Base-by-base conservation (phyloP, 1,140 invertebrate genomes). In the Branchinecta lindahli region DNA sequence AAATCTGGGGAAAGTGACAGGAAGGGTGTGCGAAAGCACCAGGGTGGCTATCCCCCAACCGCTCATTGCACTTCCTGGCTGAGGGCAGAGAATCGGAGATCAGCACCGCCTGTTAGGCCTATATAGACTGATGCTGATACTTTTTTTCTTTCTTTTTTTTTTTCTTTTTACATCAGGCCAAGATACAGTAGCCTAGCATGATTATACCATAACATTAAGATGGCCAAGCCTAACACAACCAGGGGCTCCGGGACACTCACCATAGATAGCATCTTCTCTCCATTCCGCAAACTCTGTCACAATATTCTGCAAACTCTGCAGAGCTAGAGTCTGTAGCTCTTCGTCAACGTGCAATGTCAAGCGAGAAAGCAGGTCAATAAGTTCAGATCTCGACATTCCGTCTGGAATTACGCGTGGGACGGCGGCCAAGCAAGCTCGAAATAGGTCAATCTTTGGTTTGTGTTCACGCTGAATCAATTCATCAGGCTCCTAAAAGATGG, bases 361-460 rank as follows among this genome's bases (percentile, higher is more conserved):
- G 12, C 96, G 82, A 8, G 87, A 83, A 0, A 99, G 81, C 66
- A 99, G 80, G 75, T 99, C 96, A 0, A 99, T 91, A 68, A 99
- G 81, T 79, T 98, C 96, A 15, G 86, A 85, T 10, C 91, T 85
- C 21, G 87, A 92, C 91, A 99, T 98, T 1, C 92, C 94, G 79
- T 98, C 96, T 0, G 96, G 96, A 73, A 99, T 94, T 8, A 99
- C 80, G 67, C 97, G 85, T 8, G 97, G 97, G 73, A 99, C 95
- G 6, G 96, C 95, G 20, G 96, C 96, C 18, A 99, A 91, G 78
- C 96, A 99, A 0, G 96, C 99, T 21, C 96, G 85, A 77, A 99
- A 98, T 71, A 99, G 80, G 81, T 99, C 96, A 72, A 99, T 94
- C 76, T 96, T 89, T 0, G 96, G 93, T 78, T 99, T 99, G n/a